Evolutionary conservation across 2,797 vertebrate genomes (phyloP), one percentile per base, ranked within the genome.

Genomic region (Epinephelus malabaricus): DNA sequence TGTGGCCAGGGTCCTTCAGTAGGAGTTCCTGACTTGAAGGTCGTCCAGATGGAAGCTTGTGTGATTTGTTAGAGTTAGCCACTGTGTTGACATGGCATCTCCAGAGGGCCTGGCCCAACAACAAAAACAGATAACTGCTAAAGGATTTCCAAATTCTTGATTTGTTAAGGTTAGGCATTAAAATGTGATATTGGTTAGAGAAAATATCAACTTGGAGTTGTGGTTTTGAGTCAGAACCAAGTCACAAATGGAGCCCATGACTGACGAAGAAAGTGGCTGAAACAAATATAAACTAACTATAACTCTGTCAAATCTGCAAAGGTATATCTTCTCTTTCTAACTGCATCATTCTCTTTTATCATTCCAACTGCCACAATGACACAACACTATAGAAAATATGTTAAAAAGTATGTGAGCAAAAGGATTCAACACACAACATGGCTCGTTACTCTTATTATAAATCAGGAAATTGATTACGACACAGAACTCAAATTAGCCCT

Each of bases 41-140:
- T 0, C 0, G 8, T 86, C 79, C 88, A 92, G 92, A 79, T 84
- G 86, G 86, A 68, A 79, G 82, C 62, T 73, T 70, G 69, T 72
- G 72, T 73, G 81, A 78, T 81, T 83, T 84, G 78, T 82, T 73
- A 62, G 62, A 53, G 30, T 15, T 9, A 50, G 69, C 67, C 61
- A 74, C 73, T 59, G 77, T 81, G 82, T 71, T 85, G 76, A 61
- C 75, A 77, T 30, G 65, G 38, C 73, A 75, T 84, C 74, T 84
- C 73, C 53, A 71, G 73, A 69, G 69, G 46, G 58, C 77, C 72
- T 78, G 73, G 58, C 56, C 54, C 43, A 65, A 81, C 74, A 88
- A 88, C 78, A 84, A 78, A 82, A 89, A 84, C 77, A 86, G 73
- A 89, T 69, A 74, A 72, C 56, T 61, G 43, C 64, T 61, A 47